Conservation (phyloP, 2,888 invertebrate species). For the Athripsodes cinereus region DNA sequence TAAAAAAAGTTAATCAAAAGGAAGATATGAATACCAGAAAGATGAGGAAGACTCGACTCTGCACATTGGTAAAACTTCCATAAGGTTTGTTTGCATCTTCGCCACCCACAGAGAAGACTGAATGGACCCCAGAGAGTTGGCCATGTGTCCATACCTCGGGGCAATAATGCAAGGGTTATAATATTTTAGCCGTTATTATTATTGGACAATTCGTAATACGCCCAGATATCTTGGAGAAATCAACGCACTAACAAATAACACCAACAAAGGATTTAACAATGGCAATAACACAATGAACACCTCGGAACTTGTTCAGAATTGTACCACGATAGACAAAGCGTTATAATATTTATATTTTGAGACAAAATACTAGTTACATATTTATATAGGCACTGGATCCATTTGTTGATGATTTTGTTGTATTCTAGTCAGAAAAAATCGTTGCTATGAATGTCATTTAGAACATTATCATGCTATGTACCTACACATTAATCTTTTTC, state of each 20-base stretch:
- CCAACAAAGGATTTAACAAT: slow-evolving; percentile 15
- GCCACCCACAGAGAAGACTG: slow-evolving; percentile 15
- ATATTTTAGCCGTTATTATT: background rate
- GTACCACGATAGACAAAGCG: background rate
- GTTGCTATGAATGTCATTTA: too few species aligned
- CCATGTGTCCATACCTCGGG: slow-evolving; percentile 8
- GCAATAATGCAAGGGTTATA: slow-evolving; percentile 7
- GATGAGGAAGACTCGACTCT: background rate
- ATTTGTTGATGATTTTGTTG: background rate
- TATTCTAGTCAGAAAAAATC: too few species aligned
- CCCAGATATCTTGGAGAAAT: slow-evolving; percentile 15
- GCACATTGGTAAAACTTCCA: slow-evolving; percentile 1
- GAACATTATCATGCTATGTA: too few species aligned
- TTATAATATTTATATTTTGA: too few species aligned
- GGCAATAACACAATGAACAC: background rate
- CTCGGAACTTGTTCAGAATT: background rate
- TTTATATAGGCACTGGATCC: too few species aligned
- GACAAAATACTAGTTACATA: too few species aligned
- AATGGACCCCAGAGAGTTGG: slow-evolving; percentile 4
- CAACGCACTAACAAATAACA: slow-evolving; percentile 5
- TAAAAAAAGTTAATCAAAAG: too few species aligned
- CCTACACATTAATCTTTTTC: too few species aligned
- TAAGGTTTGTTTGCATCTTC: background rate
- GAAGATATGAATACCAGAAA: too few species aligned
- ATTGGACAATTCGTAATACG: slow-evolving; percentile 16